Percentiles rank a stretch among this genome's conserved stretches.
These are phyloP conservation scores for Opisthocomus hoazin DNA, from an alignment of 2,113 vertebrate genomes.

Conservation along the genomic window DNA sequence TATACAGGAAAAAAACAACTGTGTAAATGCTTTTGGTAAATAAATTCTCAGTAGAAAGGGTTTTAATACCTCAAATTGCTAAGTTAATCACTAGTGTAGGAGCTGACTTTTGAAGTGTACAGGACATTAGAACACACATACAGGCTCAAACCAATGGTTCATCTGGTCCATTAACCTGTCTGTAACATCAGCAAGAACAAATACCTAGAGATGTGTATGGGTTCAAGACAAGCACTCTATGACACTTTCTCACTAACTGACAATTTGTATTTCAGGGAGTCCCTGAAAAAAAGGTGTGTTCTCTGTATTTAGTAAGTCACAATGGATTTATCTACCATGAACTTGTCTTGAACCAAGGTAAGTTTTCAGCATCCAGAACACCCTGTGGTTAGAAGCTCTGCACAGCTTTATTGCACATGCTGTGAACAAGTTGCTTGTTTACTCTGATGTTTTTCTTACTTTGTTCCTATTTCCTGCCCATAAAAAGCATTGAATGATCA, in stretches of 20 bases:
- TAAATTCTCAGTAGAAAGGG: not conserved
- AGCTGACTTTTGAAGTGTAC: not conserved
- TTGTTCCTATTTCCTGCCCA: not conserved
- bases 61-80: not conserved
- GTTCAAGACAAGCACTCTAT: not conserved
- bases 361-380: not conserved
- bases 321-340: not conserved
- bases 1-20: rapidly evolving
- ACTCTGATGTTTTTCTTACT: not conserved
- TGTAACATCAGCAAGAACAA: not conserved
- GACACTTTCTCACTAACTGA: not conserved
- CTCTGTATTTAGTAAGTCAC: not conserved
- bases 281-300: not conserved
- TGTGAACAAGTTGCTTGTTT: not conserved
- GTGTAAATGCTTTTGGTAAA: not conserved
- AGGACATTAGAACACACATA: not conserved
- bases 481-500: not conserved
- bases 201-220: not conserved
- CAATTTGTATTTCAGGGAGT: not conserved
- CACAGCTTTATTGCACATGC: not conserved
- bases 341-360: not conserved
- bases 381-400: not conserved
- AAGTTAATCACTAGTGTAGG: not conserved
- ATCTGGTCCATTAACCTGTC: not conserved
- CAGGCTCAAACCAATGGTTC: not conserved